These are phyloP conservation scores for Peromyscus maniculatus DNA, from an alignment of 2,113 vertebrate genomes.

Conservation along the genomic window DNA sequence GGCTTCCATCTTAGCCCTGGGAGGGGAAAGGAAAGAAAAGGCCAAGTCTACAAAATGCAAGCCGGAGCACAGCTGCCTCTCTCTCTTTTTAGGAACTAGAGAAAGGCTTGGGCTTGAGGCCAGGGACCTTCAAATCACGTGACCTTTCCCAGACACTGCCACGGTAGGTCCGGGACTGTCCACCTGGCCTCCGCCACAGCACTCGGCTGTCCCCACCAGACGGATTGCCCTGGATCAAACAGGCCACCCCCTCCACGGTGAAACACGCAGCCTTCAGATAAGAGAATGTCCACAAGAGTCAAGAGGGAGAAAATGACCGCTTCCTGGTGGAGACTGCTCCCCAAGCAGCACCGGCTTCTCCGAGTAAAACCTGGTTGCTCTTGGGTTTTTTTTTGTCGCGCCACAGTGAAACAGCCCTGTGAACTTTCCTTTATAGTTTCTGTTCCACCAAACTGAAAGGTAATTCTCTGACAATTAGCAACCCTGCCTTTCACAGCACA, in stretches of 20 bases:
- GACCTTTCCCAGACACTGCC: background rate
- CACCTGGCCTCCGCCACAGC: background rate
- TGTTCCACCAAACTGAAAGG: background rate
- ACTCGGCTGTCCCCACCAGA: background rate
- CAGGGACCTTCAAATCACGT: background rate
- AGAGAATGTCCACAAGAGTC: conserved; percentile 45
- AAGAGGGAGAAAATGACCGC: conserved; percentile 52
- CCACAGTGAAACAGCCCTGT: background rate
- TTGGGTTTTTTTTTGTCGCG: background rate
- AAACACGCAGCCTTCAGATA: background rate
- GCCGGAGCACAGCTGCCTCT: background rate
- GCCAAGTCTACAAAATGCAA: background rate
- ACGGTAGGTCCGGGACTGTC: background rate
- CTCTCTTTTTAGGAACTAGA: background rate
- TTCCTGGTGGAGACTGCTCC: conserved; percentile 57
- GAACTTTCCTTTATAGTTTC: conserved; percentile 66
- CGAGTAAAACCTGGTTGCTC: conserved; percentile 35
- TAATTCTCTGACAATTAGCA: conserved; percentile 69
- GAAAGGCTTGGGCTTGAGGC: background rate
- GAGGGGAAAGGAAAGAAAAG: background rate
- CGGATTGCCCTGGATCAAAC: background rate
- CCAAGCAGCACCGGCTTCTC: conserved; percentile 24
- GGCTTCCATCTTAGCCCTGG: background rate
- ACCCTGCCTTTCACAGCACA: conserved; percentile 66
- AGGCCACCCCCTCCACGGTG: rapidly evolving